These are phyloP conservation scores for Paratrypauchen microcephalus DNA, from an alignment of 2,797 vertebrate species.

Conservation along the genomic window DNA sequence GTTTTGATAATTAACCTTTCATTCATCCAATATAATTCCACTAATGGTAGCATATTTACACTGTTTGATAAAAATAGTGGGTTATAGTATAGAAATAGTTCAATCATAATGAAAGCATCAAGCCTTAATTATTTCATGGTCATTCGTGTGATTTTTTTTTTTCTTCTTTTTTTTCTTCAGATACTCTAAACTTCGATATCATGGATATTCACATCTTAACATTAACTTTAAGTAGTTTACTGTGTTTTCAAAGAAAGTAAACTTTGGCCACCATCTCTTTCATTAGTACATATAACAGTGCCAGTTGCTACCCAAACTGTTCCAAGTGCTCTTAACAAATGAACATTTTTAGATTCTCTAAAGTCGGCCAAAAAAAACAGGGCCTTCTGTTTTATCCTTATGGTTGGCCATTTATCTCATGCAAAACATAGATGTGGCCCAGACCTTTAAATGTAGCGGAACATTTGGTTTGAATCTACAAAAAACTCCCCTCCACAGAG, in stretches of 20 bases:
- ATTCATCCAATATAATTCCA: too few species aligned
- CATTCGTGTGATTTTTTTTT: too few species aligned
- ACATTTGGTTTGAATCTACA: constrained; percentile 37
- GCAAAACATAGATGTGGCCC: constrained; percentile 28
- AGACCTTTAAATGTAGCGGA: constrained; percentile 29
- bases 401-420: constrained; percentile 53
- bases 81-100: too few species aligned
- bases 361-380: constrained; percentile 40
- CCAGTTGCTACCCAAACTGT: constrained; percentile 43
- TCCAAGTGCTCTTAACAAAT: constrained; percentile 38
- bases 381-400: constrained; percentile 41
- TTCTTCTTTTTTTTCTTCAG: too few species aligned
- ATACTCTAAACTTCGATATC: not conserved
- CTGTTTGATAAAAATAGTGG: too few species aligned
- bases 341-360: constrained; percentile 51
- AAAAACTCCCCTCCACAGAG: constrained; percentile 14
- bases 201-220: not conserved
- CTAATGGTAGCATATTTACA: not conserved
- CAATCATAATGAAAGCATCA: too few species aligned
- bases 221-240: not conserved
- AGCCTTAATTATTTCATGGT: too few species aligned
- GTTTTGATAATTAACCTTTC: not conserved
- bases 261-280: not conserved
- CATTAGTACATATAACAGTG: constrained; percentile 29
- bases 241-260: not conserved